These are phyloP conservation scores for Diabrotica virgifera DNA, from an alignment of 1,140 invertebrate species.

Conservation along the genomic window DNA sequence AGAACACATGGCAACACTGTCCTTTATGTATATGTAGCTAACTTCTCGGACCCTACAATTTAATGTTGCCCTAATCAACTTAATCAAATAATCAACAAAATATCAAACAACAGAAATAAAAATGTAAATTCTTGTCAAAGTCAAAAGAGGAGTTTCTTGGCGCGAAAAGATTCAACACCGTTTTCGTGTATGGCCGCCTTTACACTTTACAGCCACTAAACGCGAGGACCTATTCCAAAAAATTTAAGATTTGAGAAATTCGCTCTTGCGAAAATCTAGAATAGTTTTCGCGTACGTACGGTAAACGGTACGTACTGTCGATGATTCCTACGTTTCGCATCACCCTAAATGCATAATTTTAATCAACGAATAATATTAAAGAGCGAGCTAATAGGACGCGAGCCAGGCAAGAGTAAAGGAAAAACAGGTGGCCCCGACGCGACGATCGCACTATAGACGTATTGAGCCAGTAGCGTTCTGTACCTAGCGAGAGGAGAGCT, in stretches of 20 bases:
- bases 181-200: neutral
- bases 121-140: too few relatives aligned
- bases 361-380: constrained; percentile 16
- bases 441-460: constrained; percentile 41
- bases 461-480: constrained; percentile 39
- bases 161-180: neutral
- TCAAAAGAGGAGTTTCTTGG: neutral
- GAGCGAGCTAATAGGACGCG: constrained; percentile 13
- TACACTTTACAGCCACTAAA: neutral
- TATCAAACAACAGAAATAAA: too few relatives aligned
- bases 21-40: too few relatives aligned
- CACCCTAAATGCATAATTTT: constrained; percentile 14
- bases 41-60: too few relatives aligned
- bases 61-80: too few relatives aligned
- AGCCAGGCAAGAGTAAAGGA: constrained; percentile 1
- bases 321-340: constrained; percentile 1
- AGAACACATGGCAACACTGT: too few relatives aligned
- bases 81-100: too few relatives aligned
- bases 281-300: neutral
- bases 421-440: constrained; percentile 36
- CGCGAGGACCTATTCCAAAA: too few relatives aligned
- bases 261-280: neutral
- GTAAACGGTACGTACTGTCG: neutral
- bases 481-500: constrained; percentile 36
- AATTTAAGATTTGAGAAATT: too few relatives aligned